Evolutionary conservation across 2,888 invertebrate species (phyloP).

Genomic region (Cepaea hortensis): DNA sequence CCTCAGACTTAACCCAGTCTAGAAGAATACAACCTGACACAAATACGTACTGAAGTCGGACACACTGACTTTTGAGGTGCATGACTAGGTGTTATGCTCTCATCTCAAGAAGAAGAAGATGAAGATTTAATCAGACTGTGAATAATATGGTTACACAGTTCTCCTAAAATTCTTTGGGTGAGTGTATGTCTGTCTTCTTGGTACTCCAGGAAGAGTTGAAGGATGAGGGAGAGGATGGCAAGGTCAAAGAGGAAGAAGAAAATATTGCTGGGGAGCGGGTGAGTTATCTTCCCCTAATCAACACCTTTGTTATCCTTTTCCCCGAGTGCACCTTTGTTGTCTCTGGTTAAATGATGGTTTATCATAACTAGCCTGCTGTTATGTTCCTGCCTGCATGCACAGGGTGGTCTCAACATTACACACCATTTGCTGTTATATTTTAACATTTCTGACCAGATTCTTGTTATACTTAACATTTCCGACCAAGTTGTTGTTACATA

Average conservation of each 20-base stretch:
- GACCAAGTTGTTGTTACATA: too few species aligned
- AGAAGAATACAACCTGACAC: too few species aligned
- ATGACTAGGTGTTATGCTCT: too few species aligned
- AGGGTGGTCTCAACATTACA: neutral
- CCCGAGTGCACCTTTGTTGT: neutral
- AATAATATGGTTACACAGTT: too few species aligned
- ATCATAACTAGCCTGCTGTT: neutral
- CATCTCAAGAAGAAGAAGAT: too few species aligned
- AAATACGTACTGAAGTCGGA: too few species aligned
- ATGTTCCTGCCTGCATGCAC: neutral
- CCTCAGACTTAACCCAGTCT: too few species aligned
- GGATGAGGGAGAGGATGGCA: slow-evolving; percentile 34
- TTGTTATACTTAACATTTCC: too few species aligned
- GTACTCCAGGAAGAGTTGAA: slow-evolving; percentile 37
- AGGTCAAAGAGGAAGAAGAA: slow-evolving; percentile 39
- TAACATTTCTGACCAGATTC: too few species aligned
- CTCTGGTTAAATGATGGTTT: slow-evolving; percentile 1
- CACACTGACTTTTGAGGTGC: too few species aligned
- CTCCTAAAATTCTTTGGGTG: neutral
- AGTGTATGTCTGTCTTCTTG: slow-evolving; percentile 40
- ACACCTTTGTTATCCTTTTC: neutral
- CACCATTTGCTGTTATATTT: neutral
- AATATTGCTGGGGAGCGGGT: slow-evolving; percentile 42
- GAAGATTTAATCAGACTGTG: too few species aligned
- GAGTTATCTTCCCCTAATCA: slow-evolving; percentile 41